A percentile compares a stretch with the other conserved stretches of the same genome.
These are phyloP conservation scores for Chloroceryle aenea DNA, from an alignment of 2,113 vertebrate species.

Conservation along the genomic window DNA sequence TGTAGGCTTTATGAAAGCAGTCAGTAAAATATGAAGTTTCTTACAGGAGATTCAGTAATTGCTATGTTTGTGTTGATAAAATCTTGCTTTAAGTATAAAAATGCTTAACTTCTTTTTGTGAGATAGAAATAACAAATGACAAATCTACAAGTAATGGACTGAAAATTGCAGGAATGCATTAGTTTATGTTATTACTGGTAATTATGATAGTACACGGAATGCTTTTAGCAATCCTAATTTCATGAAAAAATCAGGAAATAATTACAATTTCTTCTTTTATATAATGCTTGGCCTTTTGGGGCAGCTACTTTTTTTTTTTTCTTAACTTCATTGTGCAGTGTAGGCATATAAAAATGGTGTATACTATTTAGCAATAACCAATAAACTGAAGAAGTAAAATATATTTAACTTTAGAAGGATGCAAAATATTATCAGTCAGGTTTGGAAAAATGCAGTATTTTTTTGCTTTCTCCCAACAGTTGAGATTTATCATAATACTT, in stretches of 20 bases:
- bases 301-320: not conserved
- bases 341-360: not conserved
- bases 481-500: not conserved
- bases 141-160: conserved; percentile 37
- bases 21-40: not conserved
- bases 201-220: conserved; percentile 35
- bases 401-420: not conserved
- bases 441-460: not conserved
- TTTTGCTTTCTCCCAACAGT: not conserved
- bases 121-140: conserved; percentile 5
- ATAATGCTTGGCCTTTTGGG: not conserved
- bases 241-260: conserved; percentile 11
- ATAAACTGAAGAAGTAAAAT: not conserved
- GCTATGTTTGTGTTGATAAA: not conserved
- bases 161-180: conserved; percentile 63
- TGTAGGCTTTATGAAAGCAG: not conserved
- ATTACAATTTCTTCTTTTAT: conserved; percentile 27
- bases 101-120: not conserved
- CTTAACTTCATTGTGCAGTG: not conserved
- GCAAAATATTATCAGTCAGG: not conserved
- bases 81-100: conserved; percentile 21
- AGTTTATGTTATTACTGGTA: conserved; percentile 52
- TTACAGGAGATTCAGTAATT: conserved; percentile 32
- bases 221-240: conserved; percentile 58
- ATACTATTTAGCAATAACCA: not conserved